These are phyloP conservation scores for Panthera tigris DNA, from an alignment of 2,113 vertebrate species.

Conservation along the genomic window DNA sequence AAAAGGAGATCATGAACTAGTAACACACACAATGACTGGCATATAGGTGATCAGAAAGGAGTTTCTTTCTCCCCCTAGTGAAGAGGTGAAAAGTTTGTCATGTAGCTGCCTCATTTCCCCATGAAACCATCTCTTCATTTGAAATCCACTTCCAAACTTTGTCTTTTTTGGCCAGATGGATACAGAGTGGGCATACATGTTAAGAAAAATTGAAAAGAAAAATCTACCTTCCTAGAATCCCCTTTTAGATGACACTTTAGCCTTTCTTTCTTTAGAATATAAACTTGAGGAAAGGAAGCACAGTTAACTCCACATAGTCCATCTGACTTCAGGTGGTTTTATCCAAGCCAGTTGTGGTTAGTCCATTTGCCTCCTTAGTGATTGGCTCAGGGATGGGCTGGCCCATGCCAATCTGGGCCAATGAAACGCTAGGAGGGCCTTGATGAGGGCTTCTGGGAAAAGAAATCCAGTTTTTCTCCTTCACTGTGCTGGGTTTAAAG, in stretches of 20 bases:
- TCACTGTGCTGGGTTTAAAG: neutral
- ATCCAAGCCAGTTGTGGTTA: neutral
- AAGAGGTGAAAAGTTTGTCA: neutral
- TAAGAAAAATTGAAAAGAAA: neutral
- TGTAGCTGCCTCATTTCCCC: neutral
- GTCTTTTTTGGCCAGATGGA: neutral
- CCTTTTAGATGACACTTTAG: neutral
- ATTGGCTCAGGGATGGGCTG: neutral
- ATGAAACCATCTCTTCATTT: neutral
- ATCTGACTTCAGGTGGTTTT: neutral
- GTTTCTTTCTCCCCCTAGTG: neutral
- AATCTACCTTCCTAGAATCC: neutral
- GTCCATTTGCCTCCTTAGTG: neutral
- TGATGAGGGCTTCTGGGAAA: neutral
- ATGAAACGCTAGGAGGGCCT: neutral
- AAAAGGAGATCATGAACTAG: neutral
- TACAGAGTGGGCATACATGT: neutral
- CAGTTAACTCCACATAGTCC: neutral
- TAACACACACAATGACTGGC: neutral
- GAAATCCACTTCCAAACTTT: neutral
- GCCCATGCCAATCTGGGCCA: neutral
- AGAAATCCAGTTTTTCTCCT: neutral
- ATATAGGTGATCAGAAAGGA: no score
- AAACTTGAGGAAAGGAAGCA: neutral
- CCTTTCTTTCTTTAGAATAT: neutral